A percentile compares a stretch with the other conserved stretches of the same genome.
phyloP scores from a whole-genome alignment of 2,888 invertebrate species.

The Harpagoxenus sublaevis region DNA sequence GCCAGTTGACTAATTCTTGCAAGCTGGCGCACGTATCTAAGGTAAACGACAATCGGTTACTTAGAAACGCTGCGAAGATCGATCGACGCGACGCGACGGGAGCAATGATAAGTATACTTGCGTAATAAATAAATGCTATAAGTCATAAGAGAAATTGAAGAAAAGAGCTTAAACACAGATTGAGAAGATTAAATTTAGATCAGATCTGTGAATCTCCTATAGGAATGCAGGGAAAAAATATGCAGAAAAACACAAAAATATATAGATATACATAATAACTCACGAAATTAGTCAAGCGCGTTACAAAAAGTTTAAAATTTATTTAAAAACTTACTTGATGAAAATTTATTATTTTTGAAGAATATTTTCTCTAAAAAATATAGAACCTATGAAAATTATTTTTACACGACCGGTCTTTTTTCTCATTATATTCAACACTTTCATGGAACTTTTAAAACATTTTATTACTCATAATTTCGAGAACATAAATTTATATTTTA shows the following conservation, averaged over 20 bases:
- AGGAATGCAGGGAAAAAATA: not conserved
- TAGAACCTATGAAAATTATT: not conserved
- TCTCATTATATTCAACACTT: not conserved
- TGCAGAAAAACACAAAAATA: not conserved
- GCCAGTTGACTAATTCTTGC: not conserved
- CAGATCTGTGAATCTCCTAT: not conserved
- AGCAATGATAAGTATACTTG: not conserved
- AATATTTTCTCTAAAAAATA: not conserved
- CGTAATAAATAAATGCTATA: not conserved
- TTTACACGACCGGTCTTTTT: not conserved
- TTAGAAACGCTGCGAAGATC: constrained; percentile 23
- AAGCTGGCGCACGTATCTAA: constrained; percentile 16
- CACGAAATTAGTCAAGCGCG: not conserved
- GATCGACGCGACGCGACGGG: not conserved
- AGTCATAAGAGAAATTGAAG: not conserved
- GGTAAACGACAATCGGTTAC: constrained; percentile 32
- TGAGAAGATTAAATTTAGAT: not conserved
- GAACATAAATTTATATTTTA: not conserved
- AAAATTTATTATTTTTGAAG: not conserved
- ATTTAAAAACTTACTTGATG: not conserved
- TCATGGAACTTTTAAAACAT: not conserved
- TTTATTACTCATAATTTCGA: no score
- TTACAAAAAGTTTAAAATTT: not conserved
- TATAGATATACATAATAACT: not conserved
- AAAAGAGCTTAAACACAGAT: not conserved